A percentile compares a stretch with the other conserved stretches of the same genome.
Conservation (phyloP, 2,797 vertebrate genomes). For the Lepilemur ruficaudatus region DNA sequence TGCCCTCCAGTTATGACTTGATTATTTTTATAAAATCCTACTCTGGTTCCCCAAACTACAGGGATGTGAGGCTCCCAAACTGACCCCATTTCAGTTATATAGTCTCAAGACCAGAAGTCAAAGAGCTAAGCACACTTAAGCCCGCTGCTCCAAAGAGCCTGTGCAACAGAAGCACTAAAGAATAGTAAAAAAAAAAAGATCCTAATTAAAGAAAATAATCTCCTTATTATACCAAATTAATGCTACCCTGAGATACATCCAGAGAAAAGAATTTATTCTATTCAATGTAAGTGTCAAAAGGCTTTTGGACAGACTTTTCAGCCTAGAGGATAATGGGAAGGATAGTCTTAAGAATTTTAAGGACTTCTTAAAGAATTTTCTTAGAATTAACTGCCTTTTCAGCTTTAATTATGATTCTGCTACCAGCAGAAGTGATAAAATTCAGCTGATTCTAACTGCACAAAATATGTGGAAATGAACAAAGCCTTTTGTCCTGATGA, state of each 20-base stretch:
- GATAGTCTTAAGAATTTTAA: constrained; percentile 48
- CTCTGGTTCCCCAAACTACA: background rate
- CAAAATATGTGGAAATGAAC: constrained; percentile 21
- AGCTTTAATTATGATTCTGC: constrained; percentile 52
- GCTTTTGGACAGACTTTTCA: constrained; percentile 16
- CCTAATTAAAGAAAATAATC: constrained; percentile 43
- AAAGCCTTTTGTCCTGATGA: background rate
- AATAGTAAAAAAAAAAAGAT: background rate
- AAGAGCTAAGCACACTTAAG: background rate
- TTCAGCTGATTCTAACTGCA: background rate
- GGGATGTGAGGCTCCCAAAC: background rate
- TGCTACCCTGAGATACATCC: background rate
- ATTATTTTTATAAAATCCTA: background rate
- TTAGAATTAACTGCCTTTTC: constrained; percentile 46
- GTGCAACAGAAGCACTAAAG: background rate
- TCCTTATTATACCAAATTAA: constrained; percentile 15
- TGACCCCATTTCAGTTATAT: background rate
- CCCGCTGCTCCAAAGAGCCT: background rate
- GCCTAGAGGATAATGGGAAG: background rate
- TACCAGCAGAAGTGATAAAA: background rate
- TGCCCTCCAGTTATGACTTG: background rate
- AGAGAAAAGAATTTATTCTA: constrained; percentile 33
- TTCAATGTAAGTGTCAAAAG: constrained; percentile 15
- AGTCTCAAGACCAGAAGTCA: background rate
- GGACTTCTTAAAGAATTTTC: constrained; percentile 45